These are phyloP conservation scores for Listronotus oregonensis DNA, from an alignment of 1,140 invertebrate species.

Conservation along the genomic window DNA sequence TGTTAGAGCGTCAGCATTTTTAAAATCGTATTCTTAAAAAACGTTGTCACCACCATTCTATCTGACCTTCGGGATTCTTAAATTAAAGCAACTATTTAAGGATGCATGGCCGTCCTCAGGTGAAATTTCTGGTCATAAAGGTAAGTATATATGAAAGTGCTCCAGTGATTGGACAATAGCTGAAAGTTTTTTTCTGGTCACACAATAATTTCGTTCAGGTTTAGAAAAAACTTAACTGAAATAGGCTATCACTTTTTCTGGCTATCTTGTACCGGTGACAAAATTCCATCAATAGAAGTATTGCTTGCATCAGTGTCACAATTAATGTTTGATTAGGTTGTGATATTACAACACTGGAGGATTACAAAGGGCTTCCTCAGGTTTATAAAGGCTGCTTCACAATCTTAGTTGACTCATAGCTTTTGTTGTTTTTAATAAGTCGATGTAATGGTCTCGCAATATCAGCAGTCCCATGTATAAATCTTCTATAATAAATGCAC, in stretches of 20 bases:
- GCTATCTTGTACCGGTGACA: conserved; percentile 40
- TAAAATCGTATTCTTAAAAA: no score
- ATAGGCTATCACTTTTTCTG: conserved; percentile 44
- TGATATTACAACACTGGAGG: conserved; percentile 17
- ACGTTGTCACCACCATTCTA: no score
- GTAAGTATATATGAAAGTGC: conserved; percentile 43
- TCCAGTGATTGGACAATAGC: conserved; percentile 39
- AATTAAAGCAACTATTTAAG: conserved; percentile 14
- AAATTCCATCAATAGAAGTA: conserved; percentile 36
- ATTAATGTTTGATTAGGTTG: conserved; percentile 27
- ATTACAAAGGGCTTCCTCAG: neutral
- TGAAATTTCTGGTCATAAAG: conserved; percentile 26
- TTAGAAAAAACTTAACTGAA: conserved; percentile 48
- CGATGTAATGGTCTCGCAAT: conserved; percentile 42
- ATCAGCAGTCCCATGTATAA: conserved; percentile 39
- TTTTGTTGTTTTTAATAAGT: conserved; percentile 20
- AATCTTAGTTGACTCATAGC: no score
- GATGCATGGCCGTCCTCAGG: no score
- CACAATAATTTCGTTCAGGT: conserved; percentile 50
- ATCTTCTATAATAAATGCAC: conserved; percentile 46
- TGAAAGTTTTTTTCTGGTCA: conserved; percentile 41
- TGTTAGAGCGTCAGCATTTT: no score
- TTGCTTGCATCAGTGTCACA: conserved; percentile 42
- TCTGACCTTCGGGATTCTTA: no score
- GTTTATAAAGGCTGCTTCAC: neutral